A percentile compares a stretch with the other conserved stretches of the same genome.
Conservation (phyloP, 2,113 vertebrate species). For the Patagioenas fasciata region DNA sequence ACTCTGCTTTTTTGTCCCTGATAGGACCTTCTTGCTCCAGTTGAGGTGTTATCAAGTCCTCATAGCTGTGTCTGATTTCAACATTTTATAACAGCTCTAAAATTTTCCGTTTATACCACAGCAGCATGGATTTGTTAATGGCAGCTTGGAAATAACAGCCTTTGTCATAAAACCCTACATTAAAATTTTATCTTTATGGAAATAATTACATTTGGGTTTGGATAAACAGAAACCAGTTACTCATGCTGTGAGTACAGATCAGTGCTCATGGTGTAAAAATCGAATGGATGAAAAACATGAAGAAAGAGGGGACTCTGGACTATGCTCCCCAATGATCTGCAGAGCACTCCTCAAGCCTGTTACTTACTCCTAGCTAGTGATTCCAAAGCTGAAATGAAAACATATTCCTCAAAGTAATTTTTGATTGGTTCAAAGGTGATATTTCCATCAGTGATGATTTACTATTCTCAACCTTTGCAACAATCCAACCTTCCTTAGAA, state of each 20-base stretch:
- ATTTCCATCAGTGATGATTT: neutral
- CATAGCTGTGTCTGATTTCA: neutral
- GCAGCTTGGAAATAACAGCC: conserved; percentile 6
- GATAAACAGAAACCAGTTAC: conserved; percentile 17
- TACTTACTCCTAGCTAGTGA: neutral
- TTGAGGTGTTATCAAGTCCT: neutral
- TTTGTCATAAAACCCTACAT: conserved; percentile 5
- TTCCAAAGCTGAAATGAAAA: neutral
- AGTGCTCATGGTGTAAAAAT: neutral
- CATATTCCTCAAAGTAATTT: neutral
- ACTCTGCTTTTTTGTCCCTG: neutral
- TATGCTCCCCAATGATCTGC: neutral
- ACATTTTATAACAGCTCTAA: conserved; percentile 15
- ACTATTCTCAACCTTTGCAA: neutral
- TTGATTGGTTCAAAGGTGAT: neutral
- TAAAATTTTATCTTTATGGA: conserved; percentile 46
- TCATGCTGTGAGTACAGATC: neutral
- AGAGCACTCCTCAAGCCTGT: neutral
- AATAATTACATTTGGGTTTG: conserved; percentile 26
- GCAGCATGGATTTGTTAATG: neutral
- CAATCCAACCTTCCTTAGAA: neutral
- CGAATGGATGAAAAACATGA: neutral
- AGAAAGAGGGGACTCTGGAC: neutral
- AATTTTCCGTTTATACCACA: conserved; percentile 1
- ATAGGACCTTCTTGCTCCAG: neutral